These are phyloP conservation scores for Venustaconcha ellipsiformis DNA, from an alignment of 1,140 invertebrate species.

Conservation along the genomic window DNA sequence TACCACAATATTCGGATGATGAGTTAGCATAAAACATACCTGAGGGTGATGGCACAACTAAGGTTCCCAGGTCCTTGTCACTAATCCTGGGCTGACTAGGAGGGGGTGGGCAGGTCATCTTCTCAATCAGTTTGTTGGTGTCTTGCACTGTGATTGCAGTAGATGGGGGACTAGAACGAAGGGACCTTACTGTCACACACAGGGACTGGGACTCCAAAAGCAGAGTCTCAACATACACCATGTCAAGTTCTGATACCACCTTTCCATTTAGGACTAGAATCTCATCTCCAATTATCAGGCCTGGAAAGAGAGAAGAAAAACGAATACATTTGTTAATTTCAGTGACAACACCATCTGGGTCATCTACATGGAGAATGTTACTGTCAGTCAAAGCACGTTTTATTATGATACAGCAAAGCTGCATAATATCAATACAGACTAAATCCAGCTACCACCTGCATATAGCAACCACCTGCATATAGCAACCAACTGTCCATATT, in stretches of 20 bases:
- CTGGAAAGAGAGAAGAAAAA: constrained; percentile 72
- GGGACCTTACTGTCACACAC: constrained; percentile 98
- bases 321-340: not conserved
- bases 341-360: not conserved
- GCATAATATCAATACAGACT: too few species aligned
- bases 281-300: constrained; percentile 96
- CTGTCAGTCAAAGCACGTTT: too few species aligned
- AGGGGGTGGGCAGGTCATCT: constrained; percentile 95
- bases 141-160: constrained; percentile 47
- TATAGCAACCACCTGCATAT: too few species aligned
- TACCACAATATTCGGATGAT: too few species aligned
- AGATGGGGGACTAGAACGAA: constrained; percentile 80
- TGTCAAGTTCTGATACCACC: constrained; percentile 97
- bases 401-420: too few species aligned
- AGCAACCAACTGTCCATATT: too few species aligned
- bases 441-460: too few species aligned
- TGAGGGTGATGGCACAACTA: constrained; percentile 92
- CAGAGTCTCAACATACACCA: constrained; percentile 97
- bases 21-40: constrained; percentile 9
- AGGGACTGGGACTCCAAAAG: constrained; percentile 94
- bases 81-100: constrained; percentile 88
- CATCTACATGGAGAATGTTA: too few species aligned
- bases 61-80: constrained; percentile 94
- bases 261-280: constrained; percentile 99
- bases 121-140: constrained; percentile 89